Evolutionary conservation across 2,113 vertebrate species (phyloP).

Genomic region (Mungos mungo): DNA sequence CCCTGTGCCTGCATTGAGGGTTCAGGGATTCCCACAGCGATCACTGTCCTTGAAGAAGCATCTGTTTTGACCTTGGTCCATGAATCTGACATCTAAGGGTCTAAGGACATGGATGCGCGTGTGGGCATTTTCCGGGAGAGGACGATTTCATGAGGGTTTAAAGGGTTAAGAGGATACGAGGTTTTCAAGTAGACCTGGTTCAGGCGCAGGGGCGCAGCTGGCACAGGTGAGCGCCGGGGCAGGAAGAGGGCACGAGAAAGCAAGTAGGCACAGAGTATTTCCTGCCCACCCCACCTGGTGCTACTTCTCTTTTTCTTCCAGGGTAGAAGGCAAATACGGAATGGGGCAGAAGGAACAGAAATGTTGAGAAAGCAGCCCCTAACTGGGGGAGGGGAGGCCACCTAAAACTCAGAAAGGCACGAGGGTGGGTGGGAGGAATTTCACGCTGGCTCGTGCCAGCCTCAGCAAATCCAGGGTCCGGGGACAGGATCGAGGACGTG

Average conservation of each 20-base stretch:
- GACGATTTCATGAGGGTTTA: neutral
- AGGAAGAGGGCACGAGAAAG: neutral
- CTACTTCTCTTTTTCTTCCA: neutral
- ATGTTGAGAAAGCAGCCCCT: neutral
- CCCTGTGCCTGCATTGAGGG: neutral
- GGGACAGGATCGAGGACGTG: neutral
- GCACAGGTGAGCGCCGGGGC: neutral
- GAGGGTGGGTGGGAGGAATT: neutral
- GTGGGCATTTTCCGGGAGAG: neutral
- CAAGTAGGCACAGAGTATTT: fast-evolving
- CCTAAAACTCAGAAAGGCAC: neutral
- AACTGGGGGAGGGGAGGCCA: neutral
- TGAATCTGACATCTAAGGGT: neutral
- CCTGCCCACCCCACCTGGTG: neutral
- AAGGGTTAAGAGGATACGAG: too few relatives aligned
- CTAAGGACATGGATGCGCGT: neutral
- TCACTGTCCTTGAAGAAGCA: neutral
- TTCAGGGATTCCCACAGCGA: neutral
- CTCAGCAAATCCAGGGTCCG: neutral
- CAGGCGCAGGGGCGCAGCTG: neutral
- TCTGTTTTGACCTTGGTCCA: neutral
- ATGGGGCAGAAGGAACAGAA: neutral
- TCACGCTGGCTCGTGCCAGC: neutral
- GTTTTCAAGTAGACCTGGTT: neutral
- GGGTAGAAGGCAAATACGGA: neutral